Base-by-base conservation (phyloP, 2,797 vertebrate species). In the Sebastes taczanowskii region DNA sequence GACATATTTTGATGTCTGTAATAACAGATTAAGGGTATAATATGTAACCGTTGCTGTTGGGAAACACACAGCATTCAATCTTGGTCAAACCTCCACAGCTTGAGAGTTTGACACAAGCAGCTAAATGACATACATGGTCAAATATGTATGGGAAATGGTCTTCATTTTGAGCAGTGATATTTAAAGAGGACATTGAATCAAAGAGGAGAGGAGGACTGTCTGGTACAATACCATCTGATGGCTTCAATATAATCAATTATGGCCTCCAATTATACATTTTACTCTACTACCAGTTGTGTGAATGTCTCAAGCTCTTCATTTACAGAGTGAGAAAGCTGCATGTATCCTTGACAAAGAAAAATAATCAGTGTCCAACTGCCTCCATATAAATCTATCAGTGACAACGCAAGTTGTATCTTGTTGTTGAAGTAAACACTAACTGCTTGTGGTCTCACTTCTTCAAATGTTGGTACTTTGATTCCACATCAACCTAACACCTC, bases 401-500 rank as follows among this genome's bases (percentile, higher is more conserved):
- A 34, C 64, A 60, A 70, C 8, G 56, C 14, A 32, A 67, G 63
- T 49, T 61, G 63, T 52, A 22, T 61, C 5, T 61, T 68, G 11
- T 18, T 61, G 22, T 61, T 72, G 46, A 23, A 67, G 58, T 42
- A 42, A 46, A 69, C 63, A 32, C 35, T 5, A 23, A 25, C 53
- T 55, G 52, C 32, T 58, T 38, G 25, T 71, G 38, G 64, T 71
- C 69, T 46, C 14, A 73, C 55, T 35, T 77, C 30, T 34, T 55
- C 38, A 30, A 42, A 59, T 18, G 18, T 62, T 13, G 20, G 2
- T 34, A 35, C 25, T 70, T 55, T 71, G 27, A 60, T 42, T 68
- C 56, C 42, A 74, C 56, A 59, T 94, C 65, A n/a, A 73, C 63
- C 32, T 42, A 49, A 81, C 64, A 67, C 73, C 63, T 71, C 42